Evolutionary conservation across 2,113 vertebrate genomes (phyloP), one percentile per base, ranked within the genome.

Genomic region (Myiozetetes cayanensis): DNA sequence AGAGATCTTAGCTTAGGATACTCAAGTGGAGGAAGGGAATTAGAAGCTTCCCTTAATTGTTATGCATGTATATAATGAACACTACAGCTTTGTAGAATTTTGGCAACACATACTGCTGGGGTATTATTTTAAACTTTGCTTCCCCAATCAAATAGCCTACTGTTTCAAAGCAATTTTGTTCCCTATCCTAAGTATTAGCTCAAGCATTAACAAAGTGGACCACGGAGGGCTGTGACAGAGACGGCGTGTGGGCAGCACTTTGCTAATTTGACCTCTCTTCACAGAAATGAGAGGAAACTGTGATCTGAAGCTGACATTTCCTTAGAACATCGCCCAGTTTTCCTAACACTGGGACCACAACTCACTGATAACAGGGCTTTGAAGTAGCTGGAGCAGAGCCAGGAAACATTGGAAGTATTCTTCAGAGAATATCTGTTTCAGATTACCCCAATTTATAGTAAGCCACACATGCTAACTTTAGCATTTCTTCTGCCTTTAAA

Each of bases 301-400:
- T 92, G 97, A 98, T 96, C 94, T 86, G 44, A 92, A 92, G 91
- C 96, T 97, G 96, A 98, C 94, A 95, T 97, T 97, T 97, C 97
- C 98, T 97, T 78, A 96, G 96, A 97, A 97, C 97, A 97, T 95
- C 76, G 8, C 97, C 97, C 97, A 93, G 71, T 95, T 96, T 97
- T 97, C 84, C 97, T 96, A 97, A 94, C 94, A 70, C 90, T 97
- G 92, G 91, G 95, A 96, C 96, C 87, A 97, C 97, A 98, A 97
- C 79, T 97, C 97, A 97, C 97, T 98, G 98, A 98, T 98, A 98
- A 98, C 90, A 85, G 46, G 39, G 74, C 98, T 98, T 98, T 98
- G 98, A 98, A 98, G 98, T 97, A 74, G 41, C 86, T 98, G 98
- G 97, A 97, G 52, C 14, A 28, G 66, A 87, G 97, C 98, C 98